Conservation (phyloP, 1,140 invertebrate species). For the Amyelois transitella region DNA sequence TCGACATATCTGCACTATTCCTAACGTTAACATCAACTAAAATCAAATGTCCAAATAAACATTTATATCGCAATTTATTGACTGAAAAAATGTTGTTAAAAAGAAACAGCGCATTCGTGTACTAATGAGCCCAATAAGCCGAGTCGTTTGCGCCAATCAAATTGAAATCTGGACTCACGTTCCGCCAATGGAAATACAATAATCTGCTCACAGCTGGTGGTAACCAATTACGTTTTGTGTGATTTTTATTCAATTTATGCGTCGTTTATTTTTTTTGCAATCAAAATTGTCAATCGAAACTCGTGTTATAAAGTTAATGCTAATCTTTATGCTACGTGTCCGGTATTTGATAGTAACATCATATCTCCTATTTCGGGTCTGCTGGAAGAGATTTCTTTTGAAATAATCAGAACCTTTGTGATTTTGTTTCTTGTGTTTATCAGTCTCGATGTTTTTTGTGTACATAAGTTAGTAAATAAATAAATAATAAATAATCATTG, state of each 20-base stretch:
- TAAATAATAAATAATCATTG: no score
- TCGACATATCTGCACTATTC: no score
- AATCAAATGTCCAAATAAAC: background rate
- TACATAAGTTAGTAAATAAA: no score
- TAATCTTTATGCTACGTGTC: no score
- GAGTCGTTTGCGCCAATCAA: background rate
- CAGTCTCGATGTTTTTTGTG: no score
- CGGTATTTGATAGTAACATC: no score
- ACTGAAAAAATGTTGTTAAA: background rate
- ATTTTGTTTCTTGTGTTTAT: no score
- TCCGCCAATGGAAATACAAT: background rate
- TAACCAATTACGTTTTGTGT: background rate
- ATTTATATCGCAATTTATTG: background rate
- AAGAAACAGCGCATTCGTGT: background rate
- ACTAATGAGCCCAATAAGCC: background rate
- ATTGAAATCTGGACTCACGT: background rate
- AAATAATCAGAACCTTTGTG: no score
- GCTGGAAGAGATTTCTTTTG: no score
- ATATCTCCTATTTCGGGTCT: no score
- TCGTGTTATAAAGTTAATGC: background rate
- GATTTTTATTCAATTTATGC: background rate
- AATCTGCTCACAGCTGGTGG: background rate
- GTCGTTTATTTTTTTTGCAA: background rate
- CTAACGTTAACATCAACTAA: no score
- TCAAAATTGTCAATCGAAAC: background rate